Conservation (phyloP, 2,113 vertebrate genomes). For the Dolichotis patagonum region DNA sequence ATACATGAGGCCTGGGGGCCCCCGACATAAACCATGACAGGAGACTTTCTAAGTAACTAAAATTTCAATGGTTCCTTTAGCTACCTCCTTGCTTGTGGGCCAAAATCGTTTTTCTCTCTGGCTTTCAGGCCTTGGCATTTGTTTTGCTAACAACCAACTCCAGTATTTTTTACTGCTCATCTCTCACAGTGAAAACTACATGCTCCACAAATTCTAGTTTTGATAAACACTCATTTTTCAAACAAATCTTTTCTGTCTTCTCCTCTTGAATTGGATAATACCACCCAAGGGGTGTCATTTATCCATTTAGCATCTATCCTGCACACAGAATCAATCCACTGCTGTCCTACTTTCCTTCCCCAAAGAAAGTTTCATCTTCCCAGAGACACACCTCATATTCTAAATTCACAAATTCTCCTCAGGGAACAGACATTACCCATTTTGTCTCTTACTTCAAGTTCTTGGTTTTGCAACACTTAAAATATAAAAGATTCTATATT, state of each 20-base stretch:
- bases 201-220: slow-evolving; percentile 5
- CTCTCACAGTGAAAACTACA: neutral
- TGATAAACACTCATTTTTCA: slow-evolving; percentile 26
- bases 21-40: no score
- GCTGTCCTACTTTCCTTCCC: neutral
- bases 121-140: neutral
- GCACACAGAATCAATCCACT: neutral
- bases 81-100: neutral
- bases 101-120: neutral
- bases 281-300: slow-evolving; percentile 16
- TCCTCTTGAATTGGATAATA: slow-evolving; percentile 30
- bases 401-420: neutral
- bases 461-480: neutral
- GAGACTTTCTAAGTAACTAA: neutral
- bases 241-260: neutral
- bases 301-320: neutral
- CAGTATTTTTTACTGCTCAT: neutral
- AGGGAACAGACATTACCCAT: neutral
- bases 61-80: neutral
- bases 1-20: no score
- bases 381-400: neutral
- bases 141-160: neutral
- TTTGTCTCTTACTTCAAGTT: neutral
- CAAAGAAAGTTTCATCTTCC: neutral
- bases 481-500: neutral